Base-by-base conservation (phyloP, 2,797 vertebrate species). In the Onychomys leucogaster region DNA sequence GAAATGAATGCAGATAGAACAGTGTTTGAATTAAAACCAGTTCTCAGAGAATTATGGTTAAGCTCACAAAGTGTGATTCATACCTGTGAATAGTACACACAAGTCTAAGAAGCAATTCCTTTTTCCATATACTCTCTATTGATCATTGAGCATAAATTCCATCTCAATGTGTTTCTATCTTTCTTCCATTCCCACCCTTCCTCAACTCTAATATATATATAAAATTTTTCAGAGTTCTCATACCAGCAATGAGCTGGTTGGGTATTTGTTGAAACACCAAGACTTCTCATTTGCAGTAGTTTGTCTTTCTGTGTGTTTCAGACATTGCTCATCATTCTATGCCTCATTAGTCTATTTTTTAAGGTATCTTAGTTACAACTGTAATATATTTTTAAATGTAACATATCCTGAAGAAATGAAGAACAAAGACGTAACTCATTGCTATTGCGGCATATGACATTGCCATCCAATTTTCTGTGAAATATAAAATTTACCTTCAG, bases 401-500 rank as follows among this genome's bases (percentile, higher is more conserved):
- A 37, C 32, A 95, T 88, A 83, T 49, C 19, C 43, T 61, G 32
- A 86, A 94, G 81, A 67, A 65, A 46, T 59, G 43, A 96, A 32
- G 17, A 91, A 80, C 81, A 93, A 96, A 96, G 52, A 85, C 73
- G n/a, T 81, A 91, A 90, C 27, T 95, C 49, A 89, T 43, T 95
- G 29, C 83, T 84, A 95, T 57, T 95, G 94, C 95, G 80, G 80
- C 78, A 93, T 67, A 63, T 21, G 86, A 75, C 34, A 96, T 90
- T 95, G 91, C 23, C 82, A 97, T 65, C 59, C 91, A 94, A 94
- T 65, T 78, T 97, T 97, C 91, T 95, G 6, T 90, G 90, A 57
- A 89, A 90, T 96, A 94, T 65, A 96, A 96, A 91, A 49, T 94
- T 98, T 94, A 75, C 19, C 95, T 97, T 97, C 86, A 93, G 14